A percentile compares a stretch with the other conserved stretches of the same genome.
phyloP scores from a whole-genome alignment of 1,140 invertebrate genomes.

The Arctopsyche grandis region DNA sequence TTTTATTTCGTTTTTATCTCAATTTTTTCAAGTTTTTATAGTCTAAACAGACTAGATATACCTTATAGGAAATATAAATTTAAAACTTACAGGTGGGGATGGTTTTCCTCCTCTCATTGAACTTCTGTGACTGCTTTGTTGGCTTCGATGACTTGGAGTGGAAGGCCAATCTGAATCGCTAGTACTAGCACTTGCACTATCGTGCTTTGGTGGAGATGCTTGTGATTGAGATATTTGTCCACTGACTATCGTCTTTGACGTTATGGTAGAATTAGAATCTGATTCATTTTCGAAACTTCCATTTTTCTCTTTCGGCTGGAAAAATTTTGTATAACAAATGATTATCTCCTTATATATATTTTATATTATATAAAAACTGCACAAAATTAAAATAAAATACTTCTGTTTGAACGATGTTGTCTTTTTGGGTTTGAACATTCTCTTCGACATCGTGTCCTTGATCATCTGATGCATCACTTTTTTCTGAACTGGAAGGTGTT shows the following conservation, averaged over 20 bases:
- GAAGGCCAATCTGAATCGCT: conserved; percentile 67
- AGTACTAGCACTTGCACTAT: conserved; percentile 55
- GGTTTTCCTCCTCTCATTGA: conserved; percentile 55
- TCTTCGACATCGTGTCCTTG: conserved; percentile 42
- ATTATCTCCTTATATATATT: not conserved
- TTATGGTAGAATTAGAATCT: conserved; percentile 79
- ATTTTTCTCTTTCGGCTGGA: conserved; percentile 72
- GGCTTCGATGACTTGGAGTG: conserved; percentile 64
- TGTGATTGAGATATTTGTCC: conserved; percentile 62
- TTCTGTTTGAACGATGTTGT: conserved; percentile 47
- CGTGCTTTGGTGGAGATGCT: conserved; percentile 51
- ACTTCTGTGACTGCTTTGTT: conserved; percentile 59
- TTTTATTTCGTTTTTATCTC: conserved; percentile 14
- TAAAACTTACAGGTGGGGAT: conserved; percentile 56
- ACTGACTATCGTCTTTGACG: conserved; percentile 74
- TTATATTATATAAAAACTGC: not conserved
- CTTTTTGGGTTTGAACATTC: conserved; percentile 4
- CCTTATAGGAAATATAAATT: not conserved
- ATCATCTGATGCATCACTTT: conserved; percentile 50
- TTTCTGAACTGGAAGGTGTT: conserved; percentile 51
- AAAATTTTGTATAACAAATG: not conserved
- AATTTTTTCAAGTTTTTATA: not conserved
- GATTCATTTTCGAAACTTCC: conserved; percentile 76
- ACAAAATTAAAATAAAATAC: conserved; percentile 22
- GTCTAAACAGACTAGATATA: not conserved